Base-by-base conservation (phyloP, 2,113 vertebrate genomes). In the Rhadina sibilatrix region DNA sequence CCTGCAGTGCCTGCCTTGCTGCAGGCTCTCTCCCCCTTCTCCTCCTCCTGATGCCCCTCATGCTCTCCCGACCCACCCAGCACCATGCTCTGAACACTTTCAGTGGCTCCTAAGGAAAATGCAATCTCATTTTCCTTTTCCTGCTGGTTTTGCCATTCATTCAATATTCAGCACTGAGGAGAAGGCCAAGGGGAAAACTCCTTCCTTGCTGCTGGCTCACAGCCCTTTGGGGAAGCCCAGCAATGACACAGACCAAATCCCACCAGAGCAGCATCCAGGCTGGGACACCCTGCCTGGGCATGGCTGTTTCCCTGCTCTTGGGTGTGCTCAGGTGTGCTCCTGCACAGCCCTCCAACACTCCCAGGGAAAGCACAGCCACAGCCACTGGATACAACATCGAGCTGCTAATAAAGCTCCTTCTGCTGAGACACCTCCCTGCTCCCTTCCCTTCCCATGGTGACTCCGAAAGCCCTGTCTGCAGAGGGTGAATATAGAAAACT, bases 311-410 rank as follows among this genome's bases (percentile, higher is more conserved):
- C 11, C 37, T 78, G 30, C 53, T 50, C 23, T 19, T 10, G 20
- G 42, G 18, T 19, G 27, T 12, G 1, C 46, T 12, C 30, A n/a
- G 15, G 6, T 6, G 35, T 18, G 37, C 2, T 42, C 49, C 63
- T 82, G 56, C 49, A 56, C 5, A 59, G n/a, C 28, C 9, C 47
- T 22, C 28, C 60, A 40, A 4, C 0, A 0, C 20, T 78, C 37
- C 64, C 44, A 70, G 52, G 42, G 42, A 77, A 70, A 28, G 8
- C 20, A 59, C 52, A 14, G 59, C 27, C 52, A 17, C 40, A 33
- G 50, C 0, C 0, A 25, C 46, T 44, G 59, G 57, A 10, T 1
- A 10, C 12, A n/a, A 3, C 2, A 2, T 0, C 31, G 65, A 83
- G 17, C 12, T 71, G 33, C 14, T 44, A 16, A 83, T 35, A 68